phyloP scores from a whole-genome alignment of 1,140 invertebrate species.

The Latrodectus geometricus region DNA sequence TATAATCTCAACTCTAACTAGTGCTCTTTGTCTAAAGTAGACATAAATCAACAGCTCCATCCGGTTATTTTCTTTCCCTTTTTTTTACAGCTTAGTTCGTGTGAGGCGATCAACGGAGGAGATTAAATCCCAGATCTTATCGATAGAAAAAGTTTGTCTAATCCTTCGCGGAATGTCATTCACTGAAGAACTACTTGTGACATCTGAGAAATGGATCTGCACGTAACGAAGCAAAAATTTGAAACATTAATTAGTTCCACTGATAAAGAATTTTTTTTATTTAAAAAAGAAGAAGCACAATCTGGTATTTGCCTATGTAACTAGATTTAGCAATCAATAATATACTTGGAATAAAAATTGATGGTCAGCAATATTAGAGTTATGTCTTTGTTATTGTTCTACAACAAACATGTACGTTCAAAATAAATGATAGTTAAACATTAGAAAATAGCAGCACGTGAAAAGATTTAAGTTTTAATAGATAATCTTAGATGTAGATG shows the following conservation, averaged over 20 bases:
- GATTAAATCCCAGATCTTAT: slow-evolving; percentile 43
- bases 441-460: too few relatives aligned
- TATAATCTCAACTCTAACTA: background rate
- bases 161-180: slow-evolving; percentile 33
- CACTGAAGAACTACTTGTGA: slow-evolving; percentile 17
- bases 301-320: too few relatives aligned
- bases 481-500: too few relatives aligned
- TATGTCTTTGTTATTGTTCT: too few relatives aligned
- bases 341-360: too few relatives aligned
- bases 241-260: slow-evolving; percentile 21
- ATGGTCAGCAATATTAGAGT: too few relatives aligned
- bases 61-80: slow-evolving; percentile 1
- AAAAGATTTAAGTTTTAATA: too few relatives aligned
- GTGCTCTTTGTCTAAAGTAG: slow-evolving; percentile 7
- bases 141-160: slow-evolving; percentile 18
- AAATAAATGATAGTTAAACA: too few relatives aligned
- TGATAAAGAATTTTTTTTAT: too few relatives aligned
- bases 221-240: slow-evolving; percentile 6
- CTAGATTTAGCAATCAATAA: too few relatives aligned
- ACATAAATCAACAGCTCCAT: slow-evolving; percentile 21
- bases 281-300: too few relatives aligned
- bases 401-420: too few relatives aligned
- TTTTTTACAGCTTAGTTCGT: slow-evolving; percentile 2
- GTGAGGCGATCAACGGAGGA: slow-evolving; percentile 25
- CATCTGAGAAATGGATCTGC: slow-evolving; percentile 39